Evolutionary conservation across 2,888 invertebrate genomes (phyloP).

Genomic region (Brachypalpus laphriformis): DNA sequence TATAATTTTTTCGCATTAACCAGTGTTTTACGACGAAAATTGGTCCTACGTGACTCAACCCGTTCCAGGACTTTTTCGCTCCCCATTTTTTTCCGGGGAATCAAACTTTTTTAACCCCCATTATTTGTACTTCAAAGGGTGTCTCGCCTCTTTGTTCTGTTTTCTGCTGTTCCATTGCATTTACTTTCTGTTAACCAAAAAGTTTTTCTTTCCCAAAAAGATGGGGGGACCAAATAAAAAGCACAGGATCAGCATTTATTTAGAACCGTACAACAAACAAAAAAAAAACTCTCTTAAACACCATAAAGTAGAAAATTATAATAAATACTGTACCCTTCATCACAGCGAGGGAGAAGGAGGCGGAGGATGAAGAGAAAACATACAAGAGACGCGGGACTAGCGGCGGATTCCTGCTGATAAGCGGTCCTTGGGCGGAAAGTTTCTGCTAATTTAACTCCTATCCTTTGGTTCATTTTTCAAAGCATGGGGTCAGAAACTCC

Average conservation of each 20-base stretch:
- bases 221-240: not conserved
- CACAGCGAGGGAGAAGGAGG: not conserved
- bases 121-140: conserved; percentile 72
- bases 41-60: conserved; percentile 70
- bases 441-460: conserved; percentile 71
- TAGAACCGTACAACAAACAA: conserved; percentile 51
- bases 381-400: conserved; percentile 24
- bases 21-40: conserved; percentile 48
- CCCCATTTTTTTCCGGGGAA: conserved; percentile 12
- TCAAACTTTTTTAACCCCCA: conserved; percentile 64
- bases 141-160: conserved; percentile 72
- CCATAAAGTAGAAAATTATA: conserved; percentile 45
- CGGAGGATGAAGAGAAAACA: not conserved
- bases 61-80: conserved; percentile 30
- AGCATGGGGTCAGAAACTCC: conserved; percentile 47
- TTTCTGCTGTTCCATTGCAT: conserved; percentile 66
- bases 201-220: conserved; percentile 21
- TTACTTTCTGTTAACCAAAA: conserved; percentile 39
- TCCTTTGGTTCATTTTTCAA: conserved; percentile 37
- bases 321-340: conserved; percentile 46
- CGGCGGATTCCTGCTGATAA: conserved; percentile 62
- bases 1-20: conserved; percentile 40
- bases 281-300: conserved; percentile 34
- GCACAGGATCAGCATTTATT: conserved; percentile 58
- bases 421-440: conserved; percentile 59